Percentiles rank a stretch among this genome's conserved stretches.
Evolutionary conservation across 2,797 vertebrate genomes (phyloP).

Genomic region (Pseudochirops corinnae): DNA sequence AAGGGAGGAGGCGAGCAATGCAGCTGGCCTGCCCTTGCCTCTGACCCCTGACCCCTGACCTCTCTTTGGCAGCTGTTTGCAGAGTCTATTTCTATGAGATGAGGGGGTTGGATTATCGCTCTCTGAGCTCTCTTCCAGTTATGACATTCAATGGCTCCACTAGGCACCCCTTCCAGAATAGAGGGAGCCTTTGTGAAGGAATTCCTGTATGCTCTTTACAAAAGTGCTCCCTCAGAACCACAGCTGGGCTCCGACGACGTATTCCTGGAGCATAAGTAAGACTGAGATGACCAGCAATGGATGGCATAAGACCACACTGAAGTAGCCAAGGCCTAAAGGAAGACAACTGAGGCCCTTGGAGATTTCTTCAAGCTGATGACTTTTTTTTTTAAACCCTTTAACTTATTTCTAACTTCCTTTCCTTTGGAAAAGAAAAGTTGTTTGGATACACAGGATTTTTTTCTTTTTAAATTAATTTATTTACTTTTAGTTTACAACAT

Average conservation of each 20-base stretch:
- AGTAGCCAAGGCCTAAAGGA: not conserved
- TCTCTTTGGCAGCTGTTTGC: not conserved
- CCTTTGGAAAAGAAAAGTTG: not conserved
- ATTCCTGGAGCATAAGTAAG: not conserved
- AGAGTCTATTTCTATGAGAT: not conserved
- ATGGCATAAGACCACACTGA: not conserved
- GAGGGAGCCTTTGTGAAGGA: constrained; percentile 67
- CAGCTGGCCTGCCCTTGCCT: not conserved
- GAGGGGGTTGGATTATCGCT: not conserved
- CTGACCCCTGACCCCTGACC: not conserved
- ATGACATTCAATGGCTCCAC: constrained; percentile 15
- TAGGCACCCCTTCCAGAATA: constrained; percentile 65
- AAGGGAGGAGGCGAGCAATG: not conserved
- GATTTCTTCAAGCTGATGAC: not conserved
- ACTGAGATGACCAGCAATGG: not conserved
- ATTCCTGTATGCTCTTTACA: constrained; percentile 71
- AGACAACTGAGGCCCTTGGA: not conserved
- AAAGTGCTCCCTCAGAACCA: constrained; percentile 57
- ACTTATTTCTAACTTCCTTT: not conserved
- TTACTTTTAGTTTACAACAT: no score
- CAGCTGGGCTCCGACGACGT: not conserved
- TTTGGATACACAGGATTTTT: not conserved
- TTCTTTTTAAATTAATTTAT: no score
- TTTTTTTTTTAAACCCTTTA: not conserved
- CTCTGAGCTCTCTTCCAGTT: not conserved